Evolutionary conservation across 2,113 vertebrate species (phyloP).

Genomic region (Cinclus cinclus): DNA sequence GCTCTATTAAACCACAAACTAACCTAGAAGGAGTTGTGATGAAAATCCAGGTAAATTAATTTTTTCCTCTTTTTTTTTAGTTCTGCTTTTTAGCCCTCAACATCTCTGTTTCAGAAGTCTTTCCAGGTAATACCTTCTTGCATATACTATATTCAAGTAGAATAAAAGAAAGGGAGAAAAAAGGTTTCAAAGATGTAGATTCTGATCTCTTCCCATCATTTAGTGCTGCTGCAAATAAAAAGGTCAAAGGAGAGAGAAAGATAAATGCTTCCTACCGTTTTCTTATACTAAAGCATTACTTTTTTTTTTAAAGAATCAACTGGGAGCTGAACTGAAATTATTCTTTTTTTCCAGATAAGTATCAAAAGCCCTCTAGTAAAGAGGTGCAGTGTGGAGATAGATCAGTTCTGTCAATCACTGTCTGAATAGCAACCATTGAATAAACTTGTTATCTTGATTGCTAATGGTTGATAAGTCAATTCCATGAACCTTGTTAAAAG

Average conservation of each 20-base stretch:
- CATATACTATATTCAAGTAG: not conserved
- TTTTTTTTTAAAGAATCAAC: not conserved
- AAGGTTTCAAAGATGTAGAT: not conserved
- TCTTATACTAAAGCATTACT: not conserved
- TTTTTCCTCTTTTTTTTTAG: fast-evolving
- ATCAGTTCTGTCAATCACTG: constrained; percentile 32
- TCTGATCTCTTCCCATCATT: not conserved
- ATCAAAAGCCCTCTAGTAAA: not conserved
- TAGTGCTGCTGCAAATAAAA: not conserved
- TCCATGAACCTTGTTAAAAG: not conserved
- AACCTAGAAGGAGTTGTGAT: not conserved
- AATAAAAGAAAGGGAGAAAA: not conserved
- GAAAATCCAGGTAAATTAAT: not conserved
- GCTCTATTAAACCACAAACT: not conserved
- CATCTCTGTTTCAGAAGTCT: not conserved
- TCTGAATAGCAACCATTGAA: constrained; percentile 10
- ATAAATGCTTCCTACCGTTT: not conserved
- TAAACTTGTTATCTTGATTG: constrained; percentile 26
- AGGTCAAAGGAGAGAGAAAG: not conserved
- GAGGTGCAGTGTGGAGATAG: not conserved
- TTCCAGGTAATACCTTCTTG: not conserved
- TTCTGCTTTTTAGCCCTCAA: not conserved
- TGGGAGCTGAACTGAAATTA: not conserved
- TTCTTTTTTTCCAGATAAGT: not conserved
- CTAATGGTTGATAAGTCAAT: constrained; percentile 4